Evolutionary conservation across 2,888 invertebrate species (phyloP).

Genomic region (Nephrotoma appendiculata): DNA sequence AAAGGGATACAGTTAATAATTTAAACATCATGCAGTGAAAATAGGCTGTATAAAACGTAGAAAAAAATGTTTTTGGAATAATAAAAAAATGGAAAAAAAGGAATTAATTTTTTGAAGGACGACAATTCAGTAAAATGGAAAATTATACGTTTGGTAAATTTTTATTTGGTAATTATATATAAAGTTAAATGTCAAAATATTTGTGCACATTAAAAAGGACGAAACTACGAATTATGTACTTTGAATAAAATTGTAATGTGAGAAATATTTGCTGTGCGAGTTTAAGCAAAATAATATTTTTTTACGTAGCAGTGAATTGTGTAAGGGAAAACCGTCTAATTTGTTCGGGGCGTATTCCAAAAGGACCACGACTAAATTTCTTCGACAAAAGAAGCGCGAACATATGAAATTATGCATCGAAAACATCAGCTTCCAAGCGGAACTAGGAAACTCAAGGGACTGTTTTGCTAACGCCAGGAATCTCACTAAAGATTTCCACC

Average conservation of each 20-base stretch:
- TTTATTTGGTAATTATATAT: background rate
- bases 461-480: too few species aligned
- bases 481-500: too few species aligned
- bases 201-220: background rate
- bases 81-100: background rate
- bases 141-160: background rate
- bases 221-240: background rate
- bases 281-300: background rate
- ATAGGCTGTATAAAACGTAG: background rate
- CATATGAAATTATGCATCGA: too few species aligned
- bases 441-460: too few species aligned
- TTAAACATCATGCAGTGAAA: background rate
- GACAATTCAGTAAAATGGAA: background rate
- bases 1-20: background rate
- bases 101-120: background rate
- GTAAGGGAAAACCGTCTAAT: too few species aligned
- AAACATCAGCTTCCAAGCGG: too few species aligned
- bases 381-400: too few species aligned
- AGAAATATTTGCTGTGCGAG: background rate
- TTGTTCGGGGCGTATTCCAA: too few species aligned
- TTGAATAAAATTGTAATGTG: background rate
- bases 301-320: background rate
- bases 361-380: too few species aligned
- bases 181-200: background rate
- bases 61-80: background rate